Evolutionary conservation across 2,113 vertebrate species (phyloP), one percentile per base, ranked within the genome.

Genomic region (Chinchilla lanigera): DNA sequence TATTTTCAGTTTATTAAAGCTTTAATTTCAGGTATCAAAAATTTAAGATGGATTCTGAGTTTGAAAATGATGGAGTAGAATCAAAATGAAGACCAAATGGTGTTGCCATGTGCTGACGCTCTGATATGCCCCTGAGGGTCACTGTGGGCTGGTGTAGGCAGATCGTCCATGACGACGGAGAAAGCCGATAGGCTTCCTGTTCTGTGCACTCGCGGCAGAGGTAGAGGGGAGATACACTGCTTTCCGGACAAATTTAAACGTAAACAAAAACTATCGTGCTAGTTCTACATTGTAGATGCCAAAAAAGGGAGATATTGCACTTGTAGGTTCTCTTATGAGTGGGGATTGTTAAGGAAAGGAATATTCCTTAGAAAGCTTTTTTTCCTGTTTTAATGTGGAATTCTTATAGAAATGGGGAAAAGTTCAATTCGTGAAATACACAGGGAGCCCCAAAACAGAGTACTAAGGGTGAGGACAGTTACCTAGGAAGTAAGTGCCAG

Each of bases 11-110:
- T 5, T 91, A 28, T 65, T 94, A 65, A 90, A 60, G 52, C 17
- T 96, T 96, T 69, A 86, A 22, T 93, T 93, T 89, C 17, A 20
- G 35, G 30, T 1, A 52, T 60, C 5, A n/a, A 91, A 80, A 80
- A 86, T 52, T 22, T 85, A 84, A 56, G 26, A 41, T 26, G 47
- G 28, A 52, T 94, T 95, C 44, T 85, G 54, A 85, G 28, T 63
- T 73, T 7, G 41, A 96, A 84, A 80, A 54, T 30, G 44, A 77
- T 38, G 44, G 71, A 35, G 7, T 52, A 78, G 50, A 30, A 86
- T 41, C 16, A 89, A 92, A 84, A 75, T 86, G 89, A 90, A 86
- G 41, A 85, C 44, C 38, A 54, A 75, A 86, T 47, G n/a, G 28
- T 50, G 75, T n/a, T 89, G 14, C 16, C 22, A 22, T 33, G 60